phyloP scores from a whole-genome alignment of 2,888 invertebrate genomes.

The Tiphia femorata region DNA sequence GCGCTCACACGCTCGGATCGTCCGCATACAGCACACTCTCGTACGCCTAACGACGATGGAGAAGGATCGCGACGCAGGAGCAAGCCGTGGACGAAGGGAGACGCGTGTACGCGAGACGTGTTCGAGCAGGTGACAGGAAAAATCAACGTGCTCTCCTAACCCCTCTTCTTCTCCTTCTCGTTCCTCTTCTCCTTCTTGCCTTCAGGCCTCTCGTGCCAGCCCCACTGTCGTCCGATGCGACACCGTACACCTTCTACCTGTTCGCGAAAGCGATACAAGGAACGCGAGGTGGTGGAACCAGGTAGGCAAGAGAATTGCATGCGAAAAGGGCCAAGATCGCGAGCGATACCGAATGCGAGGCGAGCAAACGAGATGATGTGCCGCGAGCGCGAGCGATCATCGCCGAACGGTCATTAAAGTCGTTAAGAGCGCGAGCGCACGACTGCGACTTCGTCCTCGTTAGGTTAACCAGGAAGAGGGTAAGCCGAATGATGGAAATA shows the following conservation, averaged over 20 bases:
- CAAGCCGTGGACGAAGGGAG: too few relatives aligned
- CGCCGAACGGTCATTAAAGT: neutral
- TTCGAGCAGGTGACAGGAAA: constrained; percentile 17
- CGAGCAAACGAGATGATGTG: too few relatives aligned
- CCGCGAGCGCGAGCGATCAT: too few relatives aligned
- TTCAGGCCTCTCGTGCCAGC: too few relatives aligned
- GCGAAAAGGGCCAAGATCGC: neutral
- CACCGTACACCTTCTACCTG: neutral
- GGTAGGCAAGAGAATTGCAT: neutral
- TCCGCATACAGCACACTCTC: too few relatives aligned
- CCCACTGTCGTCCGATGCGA: too few relatives aligned
- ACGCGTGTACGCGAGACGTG: too few relatives aligned
- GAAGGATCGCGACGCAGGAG: too few relatives aligned
- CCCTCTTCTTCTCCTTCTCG: too few relatives aligned
- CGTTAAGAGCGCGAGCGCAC: neutral
- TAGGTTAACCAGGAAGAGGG: neutral
- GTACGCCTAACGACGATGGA: neutral
- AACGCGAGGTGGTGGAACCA: neutral
- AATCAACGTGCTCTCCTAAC: constrained; percentile 13
- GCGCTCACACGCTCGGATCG: neutral
- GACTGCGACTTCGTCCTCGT: neutral
- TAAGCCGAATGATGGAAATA: neutral
- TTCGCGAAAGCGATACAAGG: neutral
- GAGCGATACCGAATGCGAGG: neutral
- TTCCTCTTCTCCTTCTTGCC: too few relatives aligned